These are phyloP conservation scores for Sebastes fasciatus DNA, from an alignment of 2,113 vertebrate genomes.

Conservation along the genomic window DNA sequence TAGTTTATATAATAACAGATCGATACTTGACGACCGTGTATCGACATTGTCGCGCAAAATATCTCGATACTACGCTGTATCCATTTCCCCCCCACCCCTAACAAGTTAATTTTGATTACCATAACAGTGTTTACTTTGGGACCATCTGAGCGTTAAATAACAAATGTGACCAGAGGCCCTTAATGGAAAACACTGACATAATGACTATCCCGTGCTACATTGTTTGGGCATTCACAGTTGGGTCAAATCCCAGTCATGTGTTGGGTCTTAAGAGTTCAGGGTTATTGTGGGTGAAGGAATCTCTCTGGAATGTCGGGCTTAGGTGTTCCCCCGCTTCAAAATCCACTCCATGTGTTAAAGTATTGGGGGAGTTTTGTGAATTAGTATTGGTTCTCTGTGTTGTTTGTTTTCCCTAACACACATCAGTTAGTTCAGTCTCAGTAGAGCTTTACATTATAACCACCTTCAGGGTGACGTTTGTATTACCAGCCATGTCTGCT, in stretches of 20 bases:
- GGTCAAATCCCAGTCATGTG: constrained; percentile 61
- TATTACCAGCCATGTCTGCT: not conserved
- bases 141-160: not conserved
- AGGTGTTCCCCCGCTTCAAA: not conserved
- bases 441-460: not conserved
- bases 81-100: no score
- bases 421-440: not conserved
- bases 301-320: constrained; percentile 49
- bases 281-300: constrained; percentile 22
- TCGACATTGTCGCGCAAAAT: no score
- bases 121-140: not conserved
- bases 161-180: not conserved
- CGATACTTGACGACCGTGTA: no score
- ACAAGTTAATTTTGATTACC: not conserved
- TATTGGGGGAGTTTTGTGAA: not conserved
- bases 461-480: not conserved
- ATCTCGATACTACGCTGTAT: no score
- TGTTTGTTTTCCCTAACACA: not conserved
- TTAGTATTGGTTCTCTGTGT: not conserved
- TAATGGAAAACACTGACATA: not conserved
- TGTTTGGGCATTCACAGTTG: constrained; percentile 8
- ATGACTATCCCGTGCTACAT: not conserved
- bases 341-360: not conserved
- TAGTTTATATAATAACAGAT: no score
- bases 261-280: constrained; percentile 17